Evolutionary conservation across 2,888 invertebrate genomes (phyloP).

Genomic region (Meteorus cinctellus): DNA sequence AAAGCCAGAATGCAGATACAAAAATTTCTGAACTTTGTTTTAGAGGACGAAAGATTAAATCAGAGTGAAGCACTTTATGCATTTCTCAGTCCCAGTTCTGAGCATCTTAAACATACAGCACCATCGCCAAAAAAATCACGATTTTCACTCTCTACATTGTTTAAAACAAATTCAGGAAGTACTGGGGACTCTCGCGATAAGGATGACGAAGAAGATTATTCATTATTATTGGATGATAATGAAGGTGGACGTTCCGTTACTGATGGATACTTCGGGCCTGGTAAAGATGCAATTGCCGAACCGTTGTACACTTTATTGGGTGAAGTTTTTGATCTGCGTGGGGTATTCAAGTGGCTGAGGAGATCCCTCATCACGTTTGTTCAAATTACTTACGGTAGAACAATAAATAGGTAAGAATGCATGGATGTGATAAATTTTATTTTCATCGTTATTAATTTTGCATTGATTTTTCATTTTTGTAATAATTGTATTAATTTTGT

Average conservation of each 20-base stretch:
- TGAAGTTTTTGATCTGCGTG: conserved; percentile 92
- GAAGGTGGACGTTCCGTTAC: conserved; percentile 70
- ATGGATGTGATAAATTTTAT: conserved; percentile 44
- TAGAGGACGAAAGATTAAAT: conserved; percentile 89
- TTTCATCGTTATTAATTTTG: conserved; percentile 58
- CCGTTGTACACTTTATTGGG: conserved; percentile 90
- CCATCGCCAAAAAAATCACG: conserved; percentile 89
- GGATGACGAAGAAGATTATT: conserved; percentile 88
- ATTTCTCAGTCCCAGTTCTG: conserved; percentile 93
- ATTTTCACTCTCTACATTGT: conserved; percentile 89
- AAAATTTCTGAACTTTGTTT: conserved; percentile 88
- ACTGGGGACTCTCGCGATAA: conserved; percentile 81
- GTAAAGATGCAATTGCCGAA: conserved; percentile 91
- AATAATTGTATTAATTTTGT: no score
- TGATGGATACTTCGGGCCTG: conserved; percentile 68
- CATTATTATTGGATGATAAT: conserved; percentile 81
- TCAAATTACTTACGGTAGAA: conserved; percentile 92
- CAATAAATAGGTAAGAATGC: conserved; percentile 84
- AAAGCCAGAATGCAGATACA: conserved; percentile 89
- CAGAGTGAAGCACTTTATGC: conserved; percentile 93
- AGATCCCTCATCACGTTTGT: conserved; percentile 93
- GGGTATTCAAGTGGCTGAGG: conserved; percentile 90
- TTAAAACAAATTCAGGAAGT: conserved; percentile 80
- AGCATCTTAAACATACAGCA: conserved; percentile 86
- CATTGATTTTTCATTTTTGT: no score